Conservation (phyloP, 2,797 vertebrate species). For the Diplodus puntazzo region DNA sequence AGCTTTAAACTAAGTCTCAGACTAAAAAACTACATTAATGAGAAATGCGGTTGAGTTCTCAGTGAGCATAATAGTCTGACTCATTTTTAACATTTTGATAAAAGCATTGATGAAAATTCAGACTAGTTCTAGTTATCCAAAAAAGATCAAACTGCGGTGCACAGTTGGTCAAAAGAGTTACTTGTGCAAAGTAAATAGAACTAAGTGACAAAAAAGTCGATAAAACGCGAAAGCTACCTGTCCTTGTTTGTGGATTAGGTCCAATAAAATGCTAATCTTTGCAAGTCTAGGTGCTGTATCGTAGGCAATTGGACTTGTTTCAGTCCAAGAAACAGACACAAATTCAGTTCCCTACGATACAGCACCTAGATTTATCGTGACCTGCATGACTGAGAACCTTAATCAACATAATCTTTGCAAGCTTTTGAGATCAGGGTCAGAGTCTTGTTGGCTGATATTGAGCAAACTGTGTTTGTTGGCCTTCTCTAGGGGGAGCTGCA, state of each 20-base stretch:
- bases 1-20: background rate
- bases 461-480: background rate
- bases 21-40: too few relatives aligned
- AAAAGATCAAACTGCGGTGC: background rate
- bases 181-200: background rate
- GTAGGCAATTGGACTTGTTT: too few relatives aligned
- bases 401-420: constrained; percentile 19
- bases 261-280: constrained; percentile 1
- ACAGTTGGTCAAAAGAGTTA: background rate
- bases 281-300: too few relatives aligned
- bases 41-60: background rate
- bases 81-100: background rate
- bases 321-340: too few relatives aligned
- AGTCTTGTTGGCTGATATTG: constrained; percentile 1
- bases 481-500: background rate
- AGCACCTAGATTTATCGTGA: too few relatives aligned
- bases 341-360: too few relatives aligned
- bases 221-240: background rate
- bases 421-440: constrained; percentile 5
- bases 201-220: background rate
- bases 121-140: background rate
- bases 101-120: background rate
- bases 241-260: constrained; percentile 21
- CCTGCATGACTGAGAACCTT: too few relatives aligned
- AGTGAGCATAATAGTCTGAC: background rate